phyloP scores from a whole-genome alignment of 53 echinoderm and acorn worm species.

The Zoroaster sp. region DNA sequence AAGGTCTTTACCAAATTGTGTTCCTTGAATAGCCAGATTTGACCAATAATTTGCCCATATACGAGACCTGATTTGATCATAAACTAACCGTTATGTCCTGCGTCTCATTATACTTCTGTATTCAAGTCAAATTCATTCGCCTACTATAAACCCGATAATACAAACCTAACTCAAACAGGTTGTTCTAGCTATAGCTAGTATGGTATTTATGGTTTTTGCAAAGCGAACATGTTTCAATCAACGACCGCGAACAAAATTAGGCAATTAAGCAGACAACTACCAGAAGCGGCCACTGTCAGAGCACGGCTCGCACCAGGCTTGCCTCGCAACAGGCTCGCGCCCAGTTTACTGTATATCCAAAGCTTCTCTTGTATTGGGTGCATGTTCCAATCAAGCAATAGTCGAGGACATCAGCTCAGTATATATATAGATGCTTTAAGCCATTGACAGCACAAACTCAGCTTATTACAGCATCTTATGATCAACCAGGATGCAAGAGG shows the following conservation, averaged over 20 bases:
- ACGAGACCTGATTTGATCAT: too few relatives aligned
- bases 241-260: constrained; percentile 50
- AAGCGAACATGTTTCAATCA: constrained; percentile 56
- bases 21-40: too few relatives aligned
- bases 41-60: too few relatives aligned
- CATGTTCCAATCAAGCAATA: constrained; percentile 32
- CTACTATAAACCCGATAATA: too few relatives aligned
- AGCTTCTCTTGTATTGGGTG: background rate
- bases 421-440: background rate
- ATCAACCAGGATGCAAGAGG: background rate
- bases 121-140: too few relatives aligned
- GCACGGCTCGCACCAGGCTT: background rate
- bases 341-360: constrained; percentile 7
- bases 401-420: constrained; percentile 17
- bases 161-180: background rate
- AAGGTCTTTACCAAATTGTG: too few relatives aligned
- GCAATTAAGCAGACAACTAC: constrained; percentile 42
- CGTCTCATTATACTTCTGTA: too few relatives aligned
- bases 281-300: constrained; percentile 46
- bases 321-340: background rate
- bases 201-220: constrained; percentile 2
- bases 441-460: background rate
- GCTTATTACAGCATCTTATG: constrained; percentile 28
- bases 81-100: too few relatives aligned
- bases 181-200: background rate